Evolutionary conservation across 2,888 invertebrate genomes (phyloP), one percentile per base, ranked within the genome.

Genomic region (Dynastes tityus): DNA sequence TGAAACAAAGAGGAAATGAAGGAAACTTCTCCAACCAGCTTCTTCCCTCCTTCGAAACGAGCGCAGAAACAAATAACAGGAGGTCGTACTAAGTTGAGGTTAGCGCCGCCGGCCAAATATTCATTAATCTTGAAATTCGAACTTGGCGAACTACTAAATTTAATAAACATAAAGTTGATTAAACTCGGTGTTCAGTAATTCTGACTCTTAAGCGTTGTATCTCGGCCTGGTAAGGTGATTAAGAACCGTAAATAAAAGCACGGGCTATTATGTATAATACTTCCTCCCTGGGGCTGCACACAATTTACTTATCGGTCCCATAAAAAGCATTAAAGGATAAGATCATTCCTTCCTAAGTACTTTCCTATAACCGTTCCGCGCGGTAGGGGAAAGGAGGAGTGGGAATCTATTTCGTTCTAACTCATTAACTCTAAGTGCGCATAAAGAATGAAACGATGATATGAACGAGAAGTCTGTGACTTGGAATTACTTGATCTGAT

Each of bases 371-470:
- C 85, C 83, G 85, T 85, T 86, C 85, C 85, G 84, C 85, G 84
- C 84, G 82, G 82, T 5, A 37, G 32, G 32, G 32, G 32, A 37
- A 2, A 37, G 32, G 32, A 37, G 32, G 5, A 37, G 82, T n/a
- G 78, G 82, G 81, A 85, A 85, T 86, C 86, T 86, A 86, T 86
- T 86, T 85, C 85, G 84, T 87, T 86, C 86, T 85, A 84, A 85
- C 85, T 87, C 86, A 87, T 86, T 86, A 86, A 86, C 83, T 85
- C 85, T 86, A 87, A 87, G 85, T 85, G 85, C 85, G 82, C 85
- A 84, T 85, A 84, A 86, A 85, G 84, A 83, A 84, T 80, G 82
- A 65, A 79, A 49, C 61, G 67, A 63, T 27, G 68, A 51, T 68
- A 68, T 51, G 68, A 68, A 68, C 49, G 51, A 51, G 51, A 68